Percentiles rank a stretch among this genome's conserved stretches.
Evolutionary conservation across 2,797 vertebrate species (phyloP).

Genomic region (Mycteria americana): DNA sequence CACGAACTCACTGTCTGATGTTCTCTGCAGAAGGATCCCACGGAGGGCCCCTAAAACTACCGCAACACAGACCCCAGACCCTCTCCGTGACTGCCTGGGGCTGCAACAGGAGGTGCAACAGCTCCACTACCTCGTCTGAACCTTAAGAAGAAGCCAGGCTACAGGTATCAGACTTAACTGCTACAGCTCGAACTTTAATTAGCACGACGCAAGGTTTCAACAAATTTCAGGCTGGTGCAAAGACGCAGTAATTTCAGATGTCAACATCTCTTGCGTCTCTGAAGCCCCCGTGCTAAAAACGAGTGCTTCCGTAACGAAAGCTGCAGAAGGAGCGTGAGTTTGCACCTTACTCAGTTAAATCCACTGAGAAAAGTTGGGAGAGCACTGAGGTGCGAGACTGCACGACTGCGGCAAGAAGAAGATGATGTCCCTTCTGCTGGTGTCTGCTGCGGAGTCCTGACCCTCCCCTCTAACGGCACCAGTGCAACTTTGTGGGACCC

Average conservation of each 20-base stretch:
- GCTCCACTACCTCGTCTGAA: neutral
- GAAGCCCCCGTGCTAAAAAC: neutral
- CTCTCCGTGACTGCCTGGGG: no score
- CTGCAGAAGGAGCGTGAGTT: neutral
- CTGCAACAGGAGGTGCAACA: neutral
- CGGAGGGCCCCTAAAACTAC: fast-evolving
- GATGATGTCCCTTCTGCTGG: neutral
- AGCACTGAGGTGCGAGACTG: neutral
- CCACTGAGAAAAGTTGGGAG: fast-evolving
- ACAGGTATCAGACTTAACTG: neutral
- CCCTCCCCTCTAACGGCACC: neutral
- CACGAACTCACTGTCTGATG: neutral
- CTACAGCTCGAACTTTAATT: neutral
- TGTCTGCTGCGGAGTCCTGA: neutral
- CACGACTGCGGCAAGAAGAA: fast-evolving
- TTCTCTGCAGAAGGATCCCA: neutral
- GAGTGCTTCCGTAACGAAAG: neutral
- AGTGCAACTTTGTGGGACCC: neutral
- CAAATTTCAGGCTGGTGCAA: neutral
- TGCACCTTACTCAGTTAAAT: neutral
- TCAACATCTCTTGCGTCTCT: neutral
- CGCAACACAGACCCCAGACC: neutral
- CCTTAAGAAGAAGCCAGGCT: neutral
- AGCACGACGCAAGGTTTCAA: neutral
- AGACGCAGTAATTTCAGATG: neutral